phyloP scores from a whole-genome alignment of 2,888 invertebrate genomes.

The Cylindroiulus punctatus region DNA sequence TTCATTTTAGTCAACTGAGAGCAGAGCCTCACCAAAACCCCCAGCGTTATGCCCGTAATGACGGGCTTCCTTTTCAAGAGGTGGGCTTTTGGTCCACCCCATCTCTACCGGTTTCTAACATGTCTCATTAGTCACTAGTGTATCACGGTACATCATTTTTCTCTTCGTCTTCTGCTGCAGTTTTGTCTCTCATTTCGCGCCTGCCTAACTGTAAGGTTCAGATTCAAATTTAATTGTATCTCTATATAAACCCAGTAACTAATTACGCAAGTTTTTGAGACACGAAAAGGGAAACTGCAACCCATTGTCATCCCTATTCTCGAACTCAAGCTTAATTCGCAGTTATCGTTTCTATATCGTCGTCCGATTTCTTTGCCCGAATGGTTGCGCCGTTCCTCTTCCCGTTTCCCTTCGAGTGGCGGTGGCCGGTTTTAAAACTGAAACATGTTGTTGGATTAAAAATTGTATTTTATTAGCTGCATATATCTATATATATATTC shows the following conservation, averaged over 20 bases:
- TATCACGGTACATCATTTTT: constrained; percentile 22
- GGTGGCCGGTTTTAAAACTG: constrained; percentile 29
- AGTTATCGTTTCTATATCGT: not conserved
- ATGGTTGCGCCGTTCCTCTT: constrained; percentile 28
- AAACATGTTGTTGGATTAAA: constrained; percentile 49
- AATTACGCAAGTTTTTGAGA: not conserved
- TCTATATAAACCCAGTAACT: not conserved
- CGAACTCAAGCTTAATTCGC: constrained; percentile 17
- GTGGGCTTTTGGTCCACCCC: constrained; percentile 19
- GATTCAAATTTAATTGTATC: not conserved
- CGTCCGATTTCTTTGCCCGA: not conserved
- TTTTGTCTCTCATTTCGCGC: constrained; percentile 28
- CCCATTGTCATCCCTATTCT: not conserved
- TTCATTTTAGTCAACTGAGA: not conserved
- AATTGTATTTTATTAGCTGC: constrained; percentile 49
- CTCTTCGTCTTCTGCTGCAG: constrained; percentile 21
- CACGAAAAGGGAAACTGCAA: not conserved
- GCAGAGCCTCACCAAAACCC: not conserved
- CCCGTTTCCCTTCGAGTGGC: constrained; percentile 17
- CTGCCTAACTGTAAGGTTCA: constrained; percentile 29
- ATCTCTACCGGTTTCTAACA: constrained; percentile 17
- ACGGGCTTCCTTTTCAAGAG: not conserved
- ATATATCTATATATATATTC: constrained; percentile 49
- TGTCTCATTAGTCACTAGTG: not conserved
- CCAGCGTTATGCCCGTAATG: not conserved